phyloP scores from a whole-genome alignment of 2,113 vertebrate genomes.

The Crocuta crocuta region DNA sequence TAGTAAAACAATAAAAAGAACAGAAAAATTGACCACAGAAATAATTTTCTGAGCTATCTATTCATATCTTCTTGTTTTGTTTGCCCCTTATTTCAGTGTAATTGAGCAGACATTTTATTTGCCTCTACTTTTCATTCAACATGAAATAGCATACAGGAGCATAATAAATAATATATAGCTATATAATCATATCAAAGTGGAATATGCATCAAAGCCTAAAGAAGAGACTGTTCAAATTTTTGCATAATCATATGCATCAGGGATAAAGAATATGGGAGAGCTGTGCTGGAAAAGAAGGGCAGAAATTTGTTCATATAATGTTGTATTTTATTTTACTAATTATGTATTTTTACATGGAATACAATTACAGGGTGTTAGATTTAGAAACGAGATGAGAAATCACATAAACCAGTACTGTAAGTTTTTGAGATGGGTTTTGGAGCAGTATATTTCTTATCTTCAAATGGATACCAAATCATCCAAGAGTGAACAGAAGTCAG shows the following conservation, averaged over 20 bases:
- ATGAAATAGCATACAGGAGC: not conserved
- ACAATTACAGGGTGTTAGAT: not conserved
- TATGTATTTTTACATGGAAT: not conserved
- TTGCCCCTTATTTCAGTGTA: slow-evolving; percentile 19
- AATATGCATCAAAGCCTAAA: slow-evolving; percentile 60
- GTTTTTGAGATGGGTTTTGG: not conserved
- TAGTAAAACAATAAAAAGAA: slow-evolving; percentile 19
- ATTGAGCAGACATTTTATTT: slow-evolving; percentile 16
- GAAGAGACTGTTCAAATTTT: slow-evolving; percentile 28
- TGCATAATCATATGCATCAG: slow-evolving; percentile 55
- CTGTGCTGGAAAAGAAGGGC: not conserved
- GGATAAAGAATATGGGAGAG: slow-evolving; percentile 31
- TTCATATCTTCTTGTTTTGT: not conserved
- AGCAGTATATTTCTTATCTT: not conserved
- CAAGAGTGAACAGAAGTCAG: not conserved
- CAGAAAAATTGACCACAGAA: not conserved
- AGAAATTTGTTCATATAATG: not conserved
- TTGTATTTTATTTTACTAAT: slow-evolving; percentile 26
- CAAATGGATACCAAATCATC: not conserved
- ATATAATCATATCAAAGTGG: slow-evolving; percentile 54
- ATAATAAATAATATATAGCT: slow-evolving; percentile 64
- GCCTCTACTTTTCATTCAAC: slow-evolving; percentile 15
- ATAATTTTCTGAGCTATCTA: not conserved
- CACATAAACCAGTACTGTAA: not conserved
- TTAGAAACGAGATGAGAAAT: slow-evolving; percentile 18